These are phyloP conservation scores for Capromys pilorides DNA, from an alignment of 2,797 vertebrate species.

Conservation along the genomic window DNA sequence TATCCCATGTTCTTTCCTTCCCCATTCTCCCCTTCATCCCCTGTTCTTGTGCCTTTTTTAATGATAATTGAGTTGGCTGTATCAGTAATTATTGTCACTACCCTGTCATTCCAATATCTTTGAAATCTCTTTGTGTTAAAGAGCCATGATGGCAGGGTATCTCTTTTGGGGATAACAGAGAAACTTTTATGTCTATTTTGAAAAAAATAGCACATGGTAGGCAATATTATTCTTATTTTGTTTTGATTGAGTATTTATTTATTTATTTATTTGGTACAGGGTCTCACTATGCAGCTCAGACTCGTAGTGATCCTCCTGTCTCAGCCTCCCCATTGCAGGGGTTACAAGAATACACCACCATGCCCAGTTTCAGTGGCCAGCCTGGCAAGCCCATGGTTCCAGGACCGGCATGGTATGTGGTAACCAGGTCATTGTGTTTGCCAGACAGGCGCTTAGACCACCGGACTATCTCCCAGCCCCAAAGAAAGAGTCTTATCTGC, in stretches of 20 bases:
- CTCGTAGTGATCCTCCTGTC: too few relatives aligned
- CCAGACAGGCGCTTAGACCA: too few relatives aligned
- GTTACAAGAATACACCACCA: too few relatives aligned
- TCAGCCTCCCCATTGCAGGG: too few relatives aligned
- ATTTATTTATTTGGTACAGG: too few relatives aligned
- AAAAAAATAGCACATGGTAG: background rate
- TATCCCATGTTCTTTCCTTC: background rate
- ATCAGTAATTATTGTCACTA: background rate
- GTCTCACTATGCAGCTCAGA: too few relatives aligned
- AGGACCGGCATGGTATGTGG: too few relatives aligned
- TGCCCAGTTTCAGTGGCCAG: too few relatives aligned
- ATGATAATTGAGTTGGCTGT: background rate
- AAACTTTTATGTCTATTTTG: background rate
- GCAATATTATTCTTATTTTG: background rate
- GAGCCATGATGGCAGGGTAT: background rate
- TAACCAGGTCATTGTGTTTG: too few relatives aligned
- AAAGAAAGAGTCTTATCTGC: background rate
- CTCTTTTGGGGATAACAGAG: background rate
- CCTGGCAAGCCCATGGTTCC: too few relatives aligned
- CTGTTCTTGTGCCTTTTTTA: background rate
- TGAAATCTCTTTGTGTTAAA: slow-evolving; percentile 11
- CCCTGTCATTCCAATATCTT: background rate
- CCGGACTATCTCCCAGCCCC: too few relatives aligned
- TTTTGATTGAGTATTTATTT: too few relatives aligned
- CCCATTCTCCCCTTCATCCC: background rate